Evolutionary conservation across 2,888 invertebrate genomes (phyloP).

Genomic region (Loripinus fragilis): DNA sequence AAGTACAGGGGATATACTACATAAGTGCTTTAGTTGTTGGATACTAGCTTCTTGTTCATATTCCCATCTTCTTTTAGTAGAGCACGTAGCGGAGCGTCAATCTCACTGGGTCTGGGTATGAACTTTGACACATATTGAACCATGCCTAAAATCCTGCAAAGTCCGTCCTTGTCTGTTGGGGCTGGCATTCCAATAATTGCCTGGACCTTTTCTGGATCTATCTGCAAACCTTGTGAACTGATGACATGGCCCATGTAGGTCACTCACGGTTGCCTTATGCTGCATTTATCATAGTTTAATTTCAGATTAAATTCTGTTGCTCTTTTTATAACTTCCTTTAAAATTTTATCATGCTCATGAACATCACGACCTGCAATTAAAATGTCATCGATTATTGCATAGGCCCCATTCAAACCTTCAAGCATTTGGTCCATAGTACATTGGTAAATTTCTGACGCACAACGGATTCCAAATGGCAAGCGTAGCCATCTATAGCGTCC

Average conservation of each 20-base stretch:
- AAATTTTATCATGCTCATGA: constrained; percentile 46
- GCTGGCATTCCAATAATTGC: constrained; percentile 51
- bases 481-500: constrained; percentile 58
- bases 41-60: constrained; percentile 2
- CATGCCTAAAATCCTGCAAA: constrained; percentile 35
- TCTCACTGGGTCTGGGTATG: constrained; percentile 26
- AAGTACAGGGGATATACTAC: constrained; percentile 36
- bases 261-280: constrained; percentile 37
- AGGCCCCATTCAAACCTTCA: constrained; percentile 46
- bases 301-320: constrained; percentile 49
- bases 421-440: constrained; percentile 30
- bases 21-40: constrained; percentile 28
- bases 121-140: constrained; percentile 41
- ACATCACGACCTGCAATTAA: constrained; percentile 42
- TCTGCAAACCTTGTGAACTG: constrained; percentile 49
- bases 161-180: constrained; percentile 33
- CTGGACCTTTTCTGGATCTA: constrained; percentile 37
- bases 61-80: constrained; percentile 38
- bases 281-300: constrained; percentile 53
- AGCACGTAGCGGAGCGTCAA: constrained; percentile 29
- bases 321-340: constrained; percentile 34
- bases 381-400: constrained; percentile 59
- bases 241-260: constrained; percentile 57
- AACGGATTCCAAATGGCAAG: constrained; percentile 59
- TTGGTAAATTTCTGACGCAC: constrained; percentile 61